Evolutionary conservation across 2,888 invertebrate genomes (phyloP).

Genomic region (Hydropsyche betteni): DNA sequence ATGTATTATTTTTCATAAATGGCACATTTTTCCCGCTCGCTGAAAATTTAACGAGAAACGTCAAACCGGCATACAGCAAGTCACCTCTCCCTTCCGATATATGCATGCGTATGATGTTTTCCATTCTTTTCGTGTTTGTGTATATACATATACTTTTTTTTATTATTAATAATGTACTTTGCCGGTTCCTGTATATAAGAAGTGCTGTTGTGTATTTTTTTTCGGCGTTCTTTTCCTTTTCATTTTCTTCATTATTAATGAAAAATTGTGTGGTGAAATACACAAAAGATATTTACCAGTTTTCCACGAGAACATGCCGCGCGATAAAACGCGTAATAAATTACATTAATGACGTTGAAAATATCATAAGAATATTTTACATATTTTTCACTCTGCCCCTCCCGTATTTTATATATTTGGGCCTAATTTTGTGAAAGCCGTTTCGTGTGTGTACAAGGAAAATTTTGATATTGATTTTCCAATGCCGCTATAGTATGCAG

Average conservation of each 20-base stretch:
- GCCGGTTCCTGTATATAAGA: background rate
- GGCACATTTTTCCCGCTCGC: background rate
- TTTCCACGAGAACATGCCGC: background rate
- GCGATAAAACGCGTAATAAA: slow-evolving; percentile 28
- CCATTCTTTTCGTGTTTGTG: background rate
- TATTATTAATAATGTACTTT: slow-evolving; percentile 8
- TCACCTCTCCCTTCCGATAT: background rate
- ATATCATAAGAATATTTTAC: slow-evolving; percentile 21
- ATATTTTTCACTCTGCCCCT: background rate
- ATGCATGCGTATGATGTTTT: background rate
- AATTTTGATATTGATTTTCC: too few relatives aligned
- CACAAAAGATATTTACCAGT: slow-evolving; percentile 2
- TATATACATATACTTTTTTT: background rate
- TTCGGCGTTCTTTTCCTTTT: slow-evolving; percentile 9
- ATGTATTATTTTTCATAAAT: slow-evolving; percentile 14
- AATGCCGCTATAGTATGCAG: too few relatives aligned
- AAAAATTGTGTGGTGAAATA: slow-evolving; percentile 14
- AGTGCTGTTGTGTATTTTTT: background rate
- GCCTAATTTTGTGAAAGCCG: too few relatives aligned
- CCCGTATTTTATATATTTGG: background rate
- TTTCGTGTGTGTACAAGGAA: too few relatives aligned
- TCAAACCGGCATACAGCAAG: slow-evolving; percentile 21
- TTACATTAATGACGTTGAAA: slow-evolving; percentile 32
- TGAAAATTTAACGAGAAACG: slow-evolving; percentile 3
- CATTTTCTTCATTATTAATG: slow-evolving; percentile 21